A percentile compares a stretch with the other conserved stretches of the same genome.
Conservation (phyloP, 1,140 invertebrate genomes). For the Hypothenemus hampei region DNA sequence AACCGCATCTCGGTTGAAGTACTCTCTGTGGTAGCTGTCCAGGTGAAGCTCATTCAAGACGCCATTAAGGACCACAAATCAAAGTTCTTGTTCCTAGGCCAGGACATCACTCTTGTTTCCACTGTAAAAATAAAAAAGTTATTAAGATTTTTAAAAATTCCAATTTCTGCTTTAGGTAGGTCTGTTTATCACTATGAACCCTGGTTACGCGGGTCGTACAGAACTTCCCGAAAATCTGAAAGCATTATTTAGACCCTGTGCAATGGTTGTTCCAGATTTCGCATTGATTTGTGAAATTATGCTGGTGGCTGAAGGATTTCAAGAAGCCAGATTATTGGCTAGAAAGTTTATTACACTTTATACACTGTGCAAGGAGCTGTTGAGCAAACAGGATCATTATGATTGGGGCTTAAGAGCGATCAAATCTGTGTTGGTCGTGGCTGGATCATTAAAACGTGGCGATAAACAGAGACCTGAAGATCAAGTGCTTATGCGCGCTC, state of each 20-base stretch:
- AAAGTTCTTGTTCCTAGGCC: conserved; percentile 79
- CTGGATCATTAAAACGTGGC: conserved; percentile 69
- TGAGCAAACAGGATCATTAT: conserved; percentile 93
- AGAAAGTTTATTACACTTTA: conserved; percentile 90
- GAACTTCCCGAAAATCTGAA: conserved; percentile 66
- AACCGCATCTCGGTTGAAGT: conserved; percentile 92
- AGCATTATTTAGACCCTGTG: conserved; percentile 76
- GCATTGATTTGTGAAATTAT: conserved; percentile 92
- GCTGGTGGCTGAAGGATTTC: conserved; percentile 89
- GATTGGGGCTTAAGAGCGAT: conserved; percentile 92
- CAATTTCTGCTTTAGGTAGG: conserved; percentile 54
- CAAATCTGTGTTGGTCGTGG: conserved; percentile 88
- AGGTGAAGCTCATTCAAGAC: conserved; percentile 76
- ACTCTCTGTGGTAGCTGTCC: conserved; percentile 87
- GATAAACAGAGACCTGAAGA: conserved; percentile 67
- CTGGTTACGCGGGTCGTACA: conserved; percentile 77
- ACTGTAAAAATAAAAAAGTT: conserved; percentile 50
- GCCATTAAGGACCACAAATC: conserved; percentile 76
- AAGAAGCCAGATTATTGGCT: conserved; percentile 79
- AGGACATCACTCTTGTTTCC: conserved; percentile 67
- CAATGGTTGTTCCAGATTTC: conserved; percentile 93
- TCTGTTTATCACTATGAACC: conserved; percentile 95
- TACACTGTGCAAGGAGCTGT: conserved; percentile 77
- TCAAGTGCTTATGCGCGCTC: conserved; percentile 76
- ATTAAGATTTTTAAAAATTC: not conserved